Percentiles rank a stretch among this genome's conserved stretches.
These are phyloP conservation scores for Leptestheria dahalacensis DNA, from an alignment of 1,140 invertebrate species.

Conservation along the genomic window DNA sequence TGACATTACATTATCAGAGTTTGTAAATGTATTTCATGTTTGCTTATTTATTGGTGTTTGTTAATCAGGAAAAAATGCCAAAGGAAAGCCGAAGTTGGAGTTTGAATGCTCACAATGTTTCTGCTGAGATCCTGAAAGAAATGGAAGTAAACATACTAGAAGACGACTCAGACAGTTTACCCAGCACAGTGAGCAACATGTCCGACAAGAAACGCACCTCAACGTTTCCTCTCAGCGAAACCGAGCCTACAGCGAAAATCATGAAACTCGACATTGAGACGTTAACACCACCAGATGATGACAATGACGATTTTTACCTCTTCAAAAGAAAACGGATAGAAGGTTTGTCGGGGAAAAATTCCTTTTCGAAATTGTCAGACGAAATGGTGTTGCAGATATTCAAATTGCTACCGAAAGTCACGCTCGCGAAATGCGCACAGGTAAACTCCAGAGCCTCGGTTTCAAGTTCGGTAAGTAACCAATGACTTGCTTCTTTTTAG, in stretches of 20 bases:
- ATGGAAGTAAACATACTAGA: constrained; percentile 31
- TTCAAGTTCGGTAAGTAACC: too few relatives aligned
- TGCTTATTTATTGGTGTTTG: not conserved
- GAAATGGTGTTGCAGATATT: constrained; percentile 71
- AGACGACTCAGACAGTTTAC: constrained; percentile 20
- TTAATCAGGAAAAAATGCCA: not conserved
- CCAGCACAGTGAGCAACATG: too few relatives aligned
- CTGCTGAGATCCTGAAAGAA: constrained; percentile 30
- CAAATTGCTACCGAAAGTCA: constrained; percentile 59
- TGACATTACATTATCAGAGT: too few relatives aligned
- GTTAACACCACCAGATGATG: not conserved
- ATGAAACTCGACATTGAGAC: not conserved
- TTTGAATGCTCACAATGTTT: constrained; percentile 2
- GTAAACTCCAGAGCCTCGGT: too few relatives aligned
- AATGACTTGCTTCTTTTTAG: not conserved
- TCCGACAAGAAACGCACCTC: not conserved
- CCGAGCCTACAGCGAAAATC: constrained; percentile 2
- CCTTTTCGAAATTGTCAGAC: constrained; percentile 45
- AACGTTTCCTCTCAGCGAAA: not conserved
- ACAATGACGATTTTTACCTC: constrained; percentile 15
- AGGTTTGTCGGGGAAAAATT: not conserved
- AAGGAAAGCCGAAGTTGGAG: not conserved
- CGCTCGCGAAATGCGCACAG: constrained; percentile 47
- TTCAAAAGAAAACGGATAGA: constrained; percentile 15
- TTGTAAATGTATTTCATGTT: too few relatives aligned